Evolutionary conservation across 2,797 vertebrate genomes (phyloP).

Genomic region (Coluber constrictor): DNA sequence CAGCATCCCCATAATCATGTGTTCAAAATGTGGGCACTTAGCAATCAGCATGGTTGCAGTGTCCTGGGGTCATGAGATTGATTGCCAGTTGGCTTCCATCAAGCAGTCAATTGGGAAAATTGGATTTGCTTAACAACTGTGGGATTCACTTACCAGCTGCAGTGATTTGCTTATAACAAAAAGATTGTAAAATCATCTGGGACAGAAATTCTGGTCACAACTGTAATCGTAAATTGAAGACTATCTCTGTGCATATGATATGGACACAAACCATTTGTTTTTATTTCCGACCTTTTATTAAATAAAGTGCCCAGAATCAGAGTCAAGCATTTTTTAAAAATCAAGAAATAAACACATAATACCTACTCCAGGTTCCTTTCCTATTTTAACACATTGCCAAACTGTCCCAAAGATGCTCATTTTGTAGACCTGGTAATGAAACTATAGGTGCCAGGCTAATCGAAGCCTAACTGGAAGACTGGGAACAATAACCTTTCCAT

Average conservation of each 20-base stretch:
- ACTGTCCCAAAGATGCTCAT: neutral
- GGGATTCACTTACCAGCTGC: neutral
- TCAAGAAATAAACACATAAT: neutral
- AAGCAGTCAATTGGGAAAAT: neutral
- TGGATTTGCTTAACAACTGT: neutral
- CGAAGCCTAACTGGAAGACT: neutral
- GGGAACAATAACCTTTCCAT: neutral
- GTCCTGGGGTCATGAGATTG: neutral
- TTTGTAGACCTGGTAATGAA: neutral
- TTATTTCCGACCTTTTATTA: neutral
- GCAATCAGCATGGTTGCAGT: neutral
- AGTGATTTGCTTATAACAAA: neutral
- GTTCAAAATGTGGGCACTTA: neutral
- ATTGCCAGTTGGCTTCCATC: neutral
- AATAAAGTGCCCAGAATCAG: neutral
- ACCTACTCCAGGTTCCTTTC: neutral
- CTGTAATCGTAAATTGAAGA: neutral
- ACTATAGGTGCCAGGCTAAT: neutral
- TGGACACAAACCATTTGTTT: neutral
- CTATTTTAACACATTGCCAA: neutral
- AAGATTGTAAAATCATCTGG: neutral
- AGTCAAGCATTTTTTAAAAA: neutral
- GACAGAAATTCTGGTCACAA: neutral
- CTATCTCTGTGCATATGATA: neutral
- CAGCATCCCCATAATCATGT: neutral